A percentile compares a stretch with the other conserved stretches of the same genome.
phyloP scores from a whole-genome alignment of 1,140 invertebrate genomes.

The Tetramorium simillimum region DNA sequence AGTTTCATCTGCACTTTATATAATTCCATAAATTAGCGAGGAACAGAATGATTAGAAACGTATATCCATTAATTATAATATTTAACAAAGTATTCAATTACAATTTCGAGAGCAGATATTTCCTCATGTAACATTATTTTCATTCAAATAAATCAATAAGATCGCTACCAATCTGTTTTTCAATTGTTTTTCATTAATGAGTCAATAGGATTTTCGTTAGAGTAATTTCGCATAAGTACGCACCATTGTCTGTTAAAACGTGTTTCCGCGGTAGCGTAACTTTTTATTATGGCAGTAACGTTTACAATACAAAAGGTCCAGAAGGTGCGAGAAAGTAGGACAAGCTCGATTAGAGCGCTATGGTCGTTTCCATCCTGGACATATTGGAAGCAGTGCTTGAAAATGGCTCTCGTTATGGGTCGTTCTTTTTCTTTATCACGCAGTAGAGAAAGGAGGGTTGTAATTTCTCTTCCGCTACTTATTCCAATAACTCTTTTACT shows the following conservation, averaged over 20 bases:
- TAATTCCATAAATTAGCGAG: neutral
- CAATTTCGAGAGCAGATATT: neutral
- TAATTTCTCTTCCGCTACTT: slow-evolving; percentile 54
- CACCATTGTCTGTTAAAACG: neutral
- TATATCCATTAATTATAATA: neutral
- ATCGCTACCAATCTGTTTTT: neutral
- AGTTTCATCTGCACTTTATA: neutral
- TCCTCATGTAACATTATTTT: neutral
- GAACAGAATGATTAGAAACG: slow-evolving; percentile 10
- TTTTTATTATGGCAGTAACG: slow-evolving; percentile 54
- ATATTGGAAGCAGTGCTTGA: slow-evolving; percentile 68
- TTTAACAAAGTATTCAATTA: neutral
- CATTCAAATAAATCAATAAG: neutral
- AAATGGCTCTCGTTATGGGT: slow-evolving; percentile 65
- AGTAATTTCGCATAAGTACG: neutral
- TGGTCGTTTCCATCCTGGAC: slow-evolving; percentile 56
- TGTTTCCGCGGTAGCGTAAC: slow-evolving; percentile 21
- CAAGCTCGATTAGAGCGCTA: slow-evolving; percentile 35
- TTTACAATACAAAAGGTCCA: slow-evolving; percentile 54
- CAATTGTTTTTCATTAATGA: neutral
- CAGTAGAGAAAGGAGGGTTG: slow-evolving; percentile 26
- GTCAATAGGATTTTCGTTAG: neutral
- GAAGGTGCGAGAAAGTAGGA: slow-evolving; percentile 57
- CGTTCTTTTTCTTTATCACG: slow-evolving; percentile 64
- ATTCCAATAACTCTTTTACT: slow-evolving; percentile 20